These are phyloP conservation scores for Gastrophysa polygoni DNA, from an alignment of 2,888 invertebrate genomes.

Conservation along the genomic window DNA sequence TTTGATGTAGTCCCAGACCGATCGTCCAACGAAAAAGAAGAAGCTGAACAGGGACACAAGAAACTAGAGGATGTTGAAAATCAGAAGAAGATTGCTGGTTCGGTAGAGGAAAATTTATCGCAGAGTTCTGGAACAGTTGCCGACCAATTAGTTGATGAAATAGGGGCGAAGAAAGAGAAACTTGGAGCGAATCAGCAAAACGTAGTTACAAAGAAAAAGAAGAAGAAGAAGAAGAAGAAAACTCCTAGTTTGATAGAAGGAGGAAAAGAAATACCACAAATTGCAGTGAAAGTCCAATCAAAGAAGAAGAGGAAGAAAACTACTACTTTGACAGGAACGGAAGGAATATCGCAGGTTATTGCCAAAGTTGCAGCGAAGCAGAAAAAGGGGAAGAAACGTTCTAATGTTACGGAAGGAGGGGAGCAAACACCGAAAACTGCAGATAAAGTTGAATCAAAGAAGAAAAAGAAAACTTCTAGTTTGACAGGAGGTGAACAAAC, in stretches of 20 bases:
- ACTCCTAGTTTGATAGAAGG: slow-evolving; percentile 21
- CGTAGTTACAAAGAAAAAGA: not conserved
- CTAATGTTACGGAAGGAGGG: not conserved
- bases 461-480: too few relatives aligned
- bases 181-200: too few relatives aligned
- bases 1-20: not conserved
- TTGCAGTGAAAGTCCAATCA: not conserved
- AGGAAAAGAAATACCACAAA: slow-evolving; percentile 17
- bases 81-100: slow-evolving; percentile 24
- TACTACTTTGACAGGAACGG: too few relatives aligned
- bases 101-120: slow-evolving; percentile 5
- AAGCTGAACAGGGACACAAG: not conserved
- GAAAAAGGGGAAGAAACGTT: slow-evolving; percentile 36
- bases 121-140: slow-evolving; percentile 5
- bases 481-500: too few relatives aligned
- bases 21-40: not conserved
- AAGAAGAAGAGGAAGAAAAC: slow-evolving; percentile 29
- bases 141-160: too few relatives aligned
- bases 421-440: not conserved
- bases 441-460: not conserved
- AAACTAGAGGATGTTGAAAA: not conserved
- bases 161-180: not conserved
- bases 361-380: slow-evolving; percentile 21
- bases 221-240: slow-evolving; percentile 26
- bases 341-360: too few relatives aligned